Conservation (phyloP, 2,888 invertebrate species). For the Caenorhabditis zanzibari region DNA sequence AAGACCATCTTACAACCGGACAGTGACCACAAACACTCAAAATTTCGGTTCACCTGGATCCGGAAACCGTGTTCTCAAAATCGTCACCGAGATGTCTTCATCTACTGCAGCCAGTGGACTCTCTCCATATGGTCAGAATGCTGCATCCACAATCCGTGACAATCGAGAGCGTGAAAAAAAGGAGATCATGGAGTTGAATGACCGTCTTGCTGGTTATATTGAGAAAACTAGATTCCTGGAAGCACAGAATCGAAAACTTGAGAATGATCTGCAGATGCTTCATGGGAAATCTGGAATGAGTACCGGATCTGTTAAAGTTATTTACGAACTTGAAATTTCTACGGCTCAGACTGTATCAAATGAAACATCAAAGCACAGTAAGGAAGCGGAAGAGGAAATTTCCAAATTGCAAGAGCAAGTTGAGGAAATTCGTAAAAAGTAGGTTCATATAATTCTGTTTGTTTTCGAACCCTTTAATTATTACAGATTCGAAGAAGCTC, state of each 20-base stretch:
- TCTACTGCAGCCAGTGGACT: slow-evolving; percentile 64
- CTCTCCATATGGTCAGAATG: slow-evolving; percentile 78
- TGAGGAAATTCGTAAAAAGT: slow-evolving; percentile 76
- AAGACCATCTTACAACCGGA: slow-evolving; percentile 75
- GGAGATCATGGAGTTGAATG: slow-evolving; percentile 86
- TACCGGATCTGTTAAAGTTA: slow-evolving; percentile 76
- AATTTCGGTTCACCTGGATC: slow-evolving; percentile 68
- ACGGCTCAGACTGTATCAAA: slow-evolving; percentile 75
- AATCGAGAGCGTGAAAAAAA: slow-evolving; percentile 85
- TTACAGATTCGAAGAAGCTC: slow-evolving; percentile 83
- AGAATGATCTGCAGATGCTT: slow-evolving; percentile 81
- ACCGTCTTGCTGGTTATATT: slow-evolving; percentile 85
- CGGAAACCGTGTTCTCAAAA: slow-evolving; percentile 80
- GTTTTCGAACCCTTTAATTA: no score
- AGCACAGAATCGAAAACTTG: slow-evolving; percentile 84
- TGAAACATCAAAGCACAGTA: slow-evolving; percentile 68
- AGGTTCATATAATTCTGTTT: no score
- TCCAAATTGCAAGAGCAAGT: slow-evolving; percentile 74
- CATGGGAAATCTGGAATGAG: slow-evolving; percentile 81
- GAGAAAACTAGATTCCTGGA: slow-evolving; percentile 85
- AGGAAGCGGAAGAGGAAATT: slow-evolving; percentile 72
- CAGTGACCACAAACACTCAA: slow-evolving; percentile 64
- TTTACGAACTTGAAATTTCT: slow-evolving; percentile 75
- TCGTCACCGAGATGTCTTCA: slow-evolving; percentile 81
- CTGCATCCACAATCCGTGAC: slow-evolving; percentile 84